These are phyloP conservation scores for Nephrotoma flavescens DNA, from an alignment of 2,888 invertebrate species.

Conservation along the genomic window DNA sequence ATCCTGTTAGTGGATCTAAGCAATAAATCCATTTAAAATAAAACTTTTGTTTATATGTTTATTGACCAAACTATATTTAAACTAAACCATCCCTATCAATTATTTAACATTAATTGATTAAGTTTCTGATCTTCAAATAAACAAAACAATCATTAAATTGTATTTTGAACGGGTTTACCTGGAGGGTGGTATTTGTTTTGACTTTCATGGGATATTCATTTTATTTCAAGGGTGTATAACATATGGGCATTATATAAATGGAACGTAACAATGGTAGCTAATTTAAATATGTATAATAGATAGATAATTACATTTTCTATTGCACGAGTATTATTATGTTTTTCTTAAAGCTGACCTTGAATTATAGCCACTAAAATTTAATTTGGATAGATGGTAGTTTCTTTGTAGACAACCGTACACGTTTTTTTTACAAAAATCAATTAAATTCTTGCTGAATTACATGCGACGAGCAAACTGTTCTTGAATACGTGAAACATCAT, in stretches of 20 bases:
- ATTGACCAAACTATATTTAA: neutral
- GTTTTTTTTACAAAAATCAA: too few relatives aligned
- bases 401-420: too few relatives aligned
- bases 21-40: too few relatives aligned
- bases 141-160: neutral
- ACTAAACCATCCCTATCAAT: neutral
- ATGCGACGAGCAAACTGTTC: too few relatives aligned
- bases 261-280: neutral
- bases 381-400: too few relatives aligned
- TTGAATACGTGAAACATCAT: too few relatives aligned
- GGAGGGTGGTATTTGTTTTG: neutral
- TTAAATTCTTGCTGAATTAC: too few relatives aligned
- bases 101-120: neutral
- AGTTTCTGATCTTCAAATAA: neutral
- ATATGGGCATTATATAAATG: neutral
- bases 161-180: neutral
- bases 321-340: neutral
- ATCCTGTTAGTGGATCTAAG: too few relatives aligned
- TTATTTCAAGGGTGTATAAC: neutral
- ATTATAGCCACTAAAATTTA: neutral
- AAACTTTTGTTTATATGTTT: too few relatives aligned
- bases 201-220: neutral
- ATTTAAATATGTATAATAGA: neutral
- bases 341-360: neutral
- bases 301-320: neutral